Conservation (phyloP, 2,888 invertebrate genomes). For the Graphium colonna region DNA sequence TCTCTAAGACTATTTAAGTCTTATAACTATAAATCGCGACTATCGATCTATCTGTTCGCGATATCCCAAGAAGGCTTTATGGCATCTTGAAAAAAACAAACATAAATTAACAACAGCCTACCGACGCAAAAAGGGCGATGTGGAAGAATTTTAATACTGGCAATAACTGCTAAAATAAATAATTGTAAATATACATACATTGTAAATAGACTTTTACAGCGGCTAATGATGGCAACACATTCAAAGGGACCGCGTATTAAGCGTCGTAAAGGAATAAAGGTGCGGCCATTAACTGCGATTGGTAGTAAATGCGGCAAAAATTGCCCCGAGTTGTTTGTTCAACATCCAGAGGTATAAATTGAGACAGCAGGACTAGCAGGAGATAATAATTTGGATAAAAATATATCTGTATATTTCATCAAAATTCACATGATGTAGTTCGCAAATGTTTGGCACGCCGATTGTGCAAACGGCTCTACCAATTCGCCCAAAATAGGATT, state of each 20-base stretch:
- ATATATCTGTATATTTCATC: too few relatives aligned
- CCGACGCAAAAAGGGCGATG: neutral
- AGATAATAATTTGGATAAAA: too few relatives aligned
- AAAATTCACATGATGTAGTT: too few relatives aligned
- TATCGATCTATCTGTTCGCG: too few relatives aligned
- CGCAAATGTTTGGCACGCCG: too few relatives aligned
- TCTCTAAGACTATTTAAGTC: too few relatives aligned
- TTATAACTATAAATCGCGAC: too few relatives aligned
- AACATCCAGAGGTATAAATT: slow-evolving; percentile 23
- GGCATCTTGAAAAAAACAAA: too few relatives aligned
- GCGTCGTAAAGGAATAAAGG: slow-evolving; percentile 57
- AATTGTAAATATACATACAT: slow-evolving; percentile 28
- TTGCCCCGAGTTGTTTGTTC: slow-evolving; percentile 37
- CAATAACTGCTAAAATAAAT: slow-evolving; percentile 16
- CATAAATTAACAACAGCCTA: neutral
- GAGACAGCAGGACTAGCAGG: slow-evolving; percentile 5
- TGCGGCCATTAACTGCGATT: slow-evolving; percentile 31
- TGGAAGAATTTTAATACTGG: slow-evolving; percentile 12
- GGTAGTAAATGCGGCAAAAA: slow-evolving; percentile 39
- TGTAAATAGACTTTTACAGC: slow-evolving; percentile 40
- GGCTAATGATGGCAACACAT: slow-evolving; percentile 28
- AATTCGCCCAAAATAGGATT: too few relatives aligned
- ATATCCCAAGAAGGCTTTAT: too few relatives aligned
- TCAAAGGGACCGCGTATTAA: slow-evolving; percentile 52
- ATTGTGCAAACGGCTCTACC: too few relatives aligned